A percentile compares a stretch with the other conserved stretches of the same genome.
Conservation (phyloP, 23 tunicate species). For the Trididemnum clinides region DNA sequence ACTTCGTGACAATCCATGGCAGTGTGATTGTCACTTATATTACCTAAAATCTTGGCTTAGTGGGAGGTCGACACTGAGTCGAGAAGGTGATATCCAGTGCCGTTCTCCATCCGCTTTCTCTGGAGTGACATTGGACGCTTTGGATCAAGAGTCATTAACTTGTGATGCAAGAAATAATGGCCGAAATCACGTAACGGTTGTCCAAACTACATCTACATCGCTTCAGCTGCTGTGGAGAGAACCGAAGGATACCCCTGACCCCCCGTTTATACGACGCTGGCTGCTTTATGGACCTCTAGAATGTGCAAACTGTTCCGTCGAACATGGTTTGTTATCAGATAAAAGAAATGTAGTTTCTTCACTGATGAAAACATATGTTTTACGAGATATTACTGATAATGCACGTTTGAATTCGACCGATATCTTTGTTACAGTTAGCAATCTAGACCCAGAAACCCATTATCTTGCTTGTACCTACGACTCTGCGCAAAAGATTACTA, state of each 20-base stretch:
- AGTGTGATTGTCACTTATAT: constrained; percentile 62
- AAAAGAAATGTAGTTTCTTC: background rate
- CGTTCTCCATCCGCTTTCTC: constrained; percentile 49
- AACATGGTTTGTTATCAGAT: background rate
- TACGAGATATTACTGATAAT: constrained; percentile 7
- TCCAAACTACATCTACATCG: background rate
- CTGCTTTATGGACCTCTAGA: constrained; percentile 61
- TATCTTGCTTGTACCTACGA: constrained; percentile 67
- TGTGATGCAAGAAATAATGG: constrained; percentile 36
- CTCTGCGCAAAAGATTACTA: constrained; percentile 50
- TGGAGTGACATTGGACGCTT: constrained; percentile 59
- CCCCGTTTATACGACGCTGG: constrained; percentile 44
- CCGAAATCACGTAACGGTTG: background rate
- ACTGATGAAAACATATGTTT: constrained; percentile 11
- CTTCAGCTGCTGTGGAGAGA: constrained; percentile 28
- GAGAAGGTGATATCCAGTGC: constrained; percentile 50
- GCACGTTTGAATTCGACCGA: constrained; percentile 14
- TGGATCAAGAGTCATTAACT: constrained; percentile 57
- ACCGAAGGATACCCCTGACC: constrained; percentile 38
- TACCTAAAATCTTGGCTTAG: constrained; percentile 71
- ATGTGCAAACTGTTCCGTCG: constrained; percentile 66
- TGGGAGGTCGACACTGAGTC: constrained; percentile 40
- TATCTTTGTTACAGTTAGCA: constrained; percentile 27
- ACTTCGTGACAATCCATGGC: constrained; percentile 79
- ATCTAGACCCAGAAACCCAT: constrained; percentile 37